Percentiles rank a stretch among this genome's conserved stretches.
phyloP scores from a whole-genome alignment of 2,797 vertebrate species.

The Falco peregrinus region DNA sequence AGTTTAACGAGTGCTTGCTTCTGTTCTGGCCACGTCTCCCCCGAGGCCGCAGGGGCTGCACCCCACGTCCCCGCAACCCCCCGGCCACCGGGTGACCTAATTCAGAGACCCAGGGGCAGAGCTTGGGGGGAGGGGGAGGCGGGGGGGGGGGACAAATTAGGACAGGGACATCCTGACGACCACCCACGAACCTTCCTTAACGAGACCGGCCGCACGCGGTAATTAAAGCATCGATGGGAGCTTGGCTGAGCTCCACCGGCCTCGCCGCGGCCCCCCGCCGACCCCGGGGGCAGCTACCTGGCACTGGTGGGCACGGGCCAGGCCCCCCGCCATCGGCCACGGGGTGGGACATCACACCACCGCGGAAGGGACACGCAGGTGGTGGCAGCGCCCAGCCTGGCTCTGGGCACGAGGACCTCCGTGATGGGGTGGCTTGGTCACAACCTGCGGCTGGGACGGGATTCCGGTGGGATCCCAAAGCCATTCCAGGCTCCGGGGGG shows the following conservation, averaged over 20 bases:
- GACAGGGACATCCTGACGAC: slow-evolving; percentile 75
- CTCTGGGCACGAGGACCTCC: not conserved
- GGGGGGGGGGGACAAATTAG: not conserved
- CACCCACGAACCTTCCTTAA: slow-evolving; percentile 79
- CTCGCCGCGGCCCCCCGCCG: not conserved
- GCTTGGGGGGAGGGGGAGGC: no score
- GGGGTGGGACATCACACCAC: not conserved
- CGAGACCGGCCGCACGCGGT: not conserved
- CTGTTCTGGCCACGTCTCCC: slow-evolving; percentile 81
- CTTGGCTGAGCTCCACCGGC: not conserved
- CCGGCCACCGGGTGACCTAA: slow-evolving; percentile 70
- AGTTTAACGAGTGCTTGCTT: slow-evolving; percentile 73
- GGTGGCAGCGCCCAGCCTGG: not conserved
- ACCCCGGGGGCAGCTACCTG: not conserved
- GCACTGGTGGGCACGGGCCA: not conserved
- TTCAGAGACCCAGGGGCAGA: not conserved
- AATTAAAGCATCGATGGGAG: not conserved
- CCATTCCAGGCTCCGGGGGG: no score
- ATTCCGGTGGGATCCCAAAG: accelerated
- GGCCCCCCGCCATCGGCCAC: not conserved
- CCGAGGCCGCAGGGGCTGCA: slow-evolving; percentile 81
- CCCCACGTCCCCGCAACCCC: slow-evolving; percentile 82
- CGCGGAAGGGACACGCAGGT: not conserved
- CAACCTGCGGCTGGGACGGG: accelerated
- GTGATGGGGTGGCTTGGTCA: not conserved